Evolutionary conservation across 1,140 invertebrate species (phyloP).

Genomic region (Drosophila pruinosa): DNA sequence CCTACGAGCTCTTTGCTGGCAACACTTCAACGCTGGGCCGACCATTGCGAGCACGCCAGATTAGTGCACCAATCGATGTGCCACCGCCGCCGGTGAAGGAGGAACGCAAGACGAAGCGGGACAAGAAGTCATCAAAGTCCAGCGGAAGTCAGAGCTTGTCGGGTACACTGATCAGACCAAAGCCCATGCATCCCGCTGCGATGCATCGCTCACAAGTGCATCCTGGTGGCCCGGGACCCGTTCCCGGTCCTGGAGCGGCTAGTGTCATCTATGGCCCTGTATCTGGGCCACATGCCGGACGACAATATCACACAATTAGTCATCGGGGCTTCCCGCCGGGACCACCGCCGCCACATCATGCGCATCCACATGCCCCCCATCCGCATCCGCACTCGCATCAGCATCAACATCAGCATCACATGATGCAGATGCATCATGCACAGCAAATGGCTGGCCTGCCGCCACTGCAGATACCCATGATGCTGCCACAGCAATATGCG

Average conservation of each 20-base stretch:
- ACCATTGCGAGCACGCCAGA: constrained; percentile 91
- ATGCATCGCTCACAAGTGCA: constrained; percentile 62
- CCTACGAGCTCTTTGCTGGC: constrained; percentile 88
- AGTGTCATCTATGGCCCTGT: constrained; percentile 72
- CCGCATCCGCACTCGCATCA: constrained; percentile 7
- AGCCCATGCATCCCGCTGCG: constrained; percentile 74
- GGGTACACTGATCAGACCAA: constrained; percentile 80
- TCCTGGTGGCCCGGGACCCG: constrained; percentile 26
- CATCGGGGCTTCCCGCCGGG: constrained; percentile 71
- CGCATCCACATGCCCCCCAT: constrained; percentile 25
- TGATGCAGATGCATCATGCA: constrained; percentile 67
- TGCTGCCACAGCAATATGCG: constrained; percentile 79
- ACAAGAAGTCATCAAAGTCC: constrained; percentile 77
- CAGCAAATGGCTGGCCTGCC: constrained; percentile 56
- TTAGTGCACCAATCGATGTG: constrained; percentile 89
- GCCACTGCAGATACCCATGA: constrained; percentile 68
- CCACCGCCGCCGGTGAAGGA: constrained; percentile 87
- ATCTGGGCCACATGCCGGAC: constrained; percentile 47
- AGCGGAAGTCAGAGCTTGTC: constrained; percentile 79
- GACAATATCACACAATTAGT: constrained; percentile 81
- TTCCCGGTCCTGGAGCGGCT: constrained; percentile 21
- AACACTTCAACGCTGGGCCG: constrained; percentile 88
- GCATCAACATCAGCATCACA: constrained; percentile 47
- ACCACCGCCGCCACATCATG: constrained; percentile 43
- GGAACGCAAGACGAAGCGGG: constrained; percentile 72